Conservation (phyloP, 1,140 invertebrate species). For the Metaphire vulgaris region DNA sequence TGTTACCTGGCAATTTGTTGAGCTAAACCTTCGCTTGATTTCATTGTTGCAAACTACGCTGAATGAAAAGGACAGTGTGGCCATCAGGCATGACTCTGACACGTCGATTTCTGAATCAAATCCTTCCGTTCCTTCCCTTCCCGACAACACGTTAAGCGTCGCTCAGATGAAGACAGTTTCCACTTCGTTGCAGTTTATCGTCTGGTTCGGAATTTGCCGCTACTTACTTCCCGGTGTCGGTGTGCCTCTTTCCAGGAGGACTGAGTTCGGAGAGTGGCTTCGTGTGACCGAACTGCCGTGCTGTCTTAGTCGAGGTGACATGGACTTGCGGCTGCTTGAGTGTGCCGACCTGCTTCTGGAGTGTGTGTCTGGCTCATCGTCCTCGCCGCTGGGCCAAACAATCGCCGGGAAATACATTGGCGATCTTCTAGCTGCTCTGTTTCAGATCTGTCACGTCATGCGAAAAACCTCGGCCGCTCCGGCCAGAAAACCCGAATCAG, state of each 20-base stretch:
- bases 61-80: not conserved
- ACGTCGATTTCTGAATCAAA: no score
- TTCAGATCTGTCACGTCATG: constrained; percentile 64
- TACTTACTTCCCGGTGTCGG: constrained; percentile 61
- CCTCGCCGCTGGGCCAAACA: constrained; percentile 43
- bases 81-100: not conserved
- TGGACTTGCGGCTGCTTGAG: not conserved
- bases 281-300: constrained; percentile 26
- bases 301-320: not conserved
- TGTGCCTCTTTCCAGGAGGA: constrained; percentile 42
- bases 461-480: constrained; percentile 57
- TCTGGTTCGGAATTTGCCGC: constrained; percentile 59
- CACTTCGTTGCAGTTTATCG: constrained; percentile 55
- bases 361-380: constrained; percentile 35
- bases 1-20: not conserved
- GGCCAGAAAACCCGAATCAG: no score
- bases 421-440: constrained; percentile 59
- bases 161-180: constrained; percentile 40
- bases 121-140: not conserved
- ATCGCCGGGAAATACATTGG: constrained; percentile 48
- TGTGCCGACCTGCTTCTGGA: not conserved
- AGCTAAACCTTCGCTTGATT: not conserved
- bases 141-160: constrained; percentile 40
- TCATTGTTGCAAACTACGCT: not conserved
- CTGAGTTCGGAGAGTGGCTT: constrained; percentile 37